Percentiles rank a stretch among this genome's conserved stretches.
Conservation (phyloP, 2,888 invertebrate genomes). For the Congeria kusceri region DNA sequence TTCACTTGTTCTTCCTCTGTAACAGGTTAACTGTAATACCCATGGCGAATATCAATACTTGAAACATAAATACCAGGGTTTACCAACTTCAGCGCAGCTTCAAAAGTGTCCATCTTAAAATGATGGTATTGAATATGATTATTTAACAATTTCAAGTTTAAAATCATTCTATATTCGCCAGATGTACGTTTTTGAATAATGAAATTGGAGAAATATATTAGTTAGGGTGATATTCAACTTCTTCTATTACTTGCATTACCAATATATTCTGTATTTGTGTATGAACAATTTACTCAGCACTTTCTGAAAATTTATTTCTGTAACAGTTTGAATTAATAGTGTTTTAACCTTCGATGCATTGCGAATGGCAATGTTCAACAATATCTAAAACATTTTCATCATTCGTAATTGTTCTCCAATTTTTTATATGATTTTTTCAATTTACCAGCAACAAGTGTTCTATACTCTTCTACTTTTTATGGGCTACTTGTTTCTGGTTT, state of each 20-base stretch:
- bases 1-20: constrained; percentile 39
- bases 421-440: constrained; percentile 22
- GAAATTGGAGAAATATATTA: constrained; percentile 52
- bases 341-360: constrained; percentile 5
- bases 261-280: constrained; percentile 39
- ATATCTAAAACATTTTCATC: constrained; percentile 42
- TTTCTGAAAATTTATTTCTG: constrained; percentile 5
- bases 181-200: constrained; percentile 36
- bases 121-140: constrained; percentile 34
- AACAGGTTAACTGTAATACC: constrained; percentile 56
- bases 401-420: constrained; percentile 46
- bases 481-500: not conserved
- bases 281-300: constrained; percentile 23
- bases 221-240: constrained; percentile 10
- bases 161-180: constrained; percentile 47
- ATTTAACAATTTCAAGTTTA: constrained; percentile 50
- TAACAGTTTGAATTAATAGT: not conserved
- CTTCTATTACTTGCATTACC: constrained; percentile 31
- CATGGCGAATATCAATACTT: constrained; percentile 54
- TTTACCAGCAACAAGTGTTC: constrained; percentile 36
- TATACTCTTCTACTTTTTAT: constrained; percentile 15
- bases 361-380: constrained; percentile 15
- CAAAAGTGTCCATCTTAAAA: constrained; percentile 58
- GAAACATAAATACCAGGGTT: constrained; percentile 35
- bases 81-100: constrained; percentile 44